Conservation (phyloP, 2,113 vertebrate species). For the Apodemus speciosus region DNA sequence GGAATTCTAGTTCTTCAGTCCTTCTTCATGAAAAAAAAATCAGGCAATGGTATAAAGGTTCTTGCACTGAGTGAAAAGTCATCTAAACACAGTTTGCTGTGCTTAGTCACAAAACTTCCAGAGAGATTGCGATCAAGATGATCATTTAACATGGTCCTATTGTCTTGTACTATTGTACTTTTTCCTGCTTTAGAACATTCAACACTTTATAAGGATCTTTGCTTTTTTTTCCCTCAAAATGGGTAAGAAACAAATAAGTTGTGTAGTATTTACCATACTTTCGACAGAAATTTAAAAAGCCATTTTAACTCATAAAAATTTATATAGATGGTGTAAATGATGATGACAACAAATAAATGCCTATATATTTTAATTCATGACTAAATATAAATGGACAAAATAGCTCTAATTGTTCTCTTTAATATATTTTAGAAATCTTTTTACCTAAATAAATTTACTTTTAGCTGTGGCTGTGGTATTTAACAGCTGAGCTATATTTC, state of each 20-base stretch:
- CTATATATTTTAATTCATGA: not conserved
- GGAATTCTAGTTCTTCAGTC: not conserved
- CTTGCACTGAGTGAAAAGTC: not conserved
- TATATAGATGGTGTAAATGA: not conserved
- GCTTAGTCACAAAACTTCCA: not conserved
- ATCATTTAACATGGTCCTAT: not conserved
- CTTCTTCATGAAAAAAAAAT: not conserved
- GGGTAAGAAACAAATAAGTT: slow-evolving; percentile 50
- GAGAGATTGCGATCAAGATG: not conserved
- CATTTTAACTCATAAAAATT: not conserved
- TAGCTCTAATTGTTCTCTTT: not conserved
- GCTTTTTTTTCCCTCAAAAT: not conserved
- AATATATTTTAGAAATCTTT: not conserved
- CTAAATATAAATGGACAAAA: not conserved
- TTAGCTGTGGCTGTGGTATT: not conserved
- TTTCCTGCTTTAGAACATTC: not conserved
- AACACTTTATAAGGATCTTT: not conserved
- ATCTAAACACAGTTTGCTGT: not conserved
- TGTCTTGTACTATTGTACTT: too few relatives aligned
- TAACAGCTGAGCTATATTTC: not conserved
- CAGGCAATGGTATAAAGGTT: not conserved
- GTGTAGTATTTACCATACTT: not conserved
- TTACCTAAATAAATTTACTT: not conserved
- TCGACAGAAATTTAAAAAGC: not conserved
- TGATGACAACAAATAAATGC: not conserved